phyloP scores from a whole-genome alignment of 2,797 vertebrate species.

The Cetoscarus ocellatus region DNA sequence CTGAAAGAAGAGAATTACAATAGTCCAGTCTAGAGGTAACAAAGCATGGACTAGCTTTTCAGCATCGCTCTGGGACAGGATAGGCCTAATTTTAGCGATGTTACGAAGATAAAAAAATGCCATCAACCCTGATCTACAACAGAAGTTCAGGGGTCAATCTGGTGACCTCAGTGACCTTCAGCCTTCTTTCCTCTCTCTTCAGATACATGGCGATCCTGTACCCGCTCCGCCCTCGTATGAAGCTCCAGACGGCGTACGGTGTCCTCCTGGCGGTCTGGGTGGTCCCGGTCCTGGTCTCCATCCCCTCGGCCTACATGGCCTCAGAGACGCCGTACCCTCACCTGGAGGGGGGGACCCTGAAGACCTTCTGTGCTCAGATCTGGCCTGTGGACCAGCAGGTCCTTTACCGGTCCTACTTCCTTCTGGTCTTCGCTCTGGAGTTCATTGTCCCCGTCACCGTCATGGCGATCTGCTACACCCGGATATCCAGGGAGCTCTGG shows the following conservation, averaged over 20 bases:
- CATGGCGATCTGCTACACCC: constrained; percentile 91
- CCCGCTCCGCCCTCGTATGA: constrained; percentile 94
- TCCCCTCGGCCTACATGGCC: constrained; percentile 93
- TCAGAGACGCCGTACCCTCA: constrained; percentile 89
- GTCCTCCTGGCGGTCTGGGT: constrained; percentile 91
- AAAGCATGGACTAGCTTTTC: too few species aligned
- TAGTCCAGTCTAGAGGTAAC: too few species aligned
- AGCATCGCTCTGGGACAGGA: too few species aligned
- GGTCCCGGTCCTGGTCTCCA: constrained; percentile 89
- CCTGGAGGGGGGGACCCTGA: constrained; percentile 72
- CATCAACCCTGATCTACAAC: too few species aligned
- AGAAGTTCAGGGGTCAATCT: too few species aligned
- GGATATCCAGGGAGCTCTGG: constrained; percentile 94
- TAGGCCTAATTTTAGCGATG: too few species aligned
- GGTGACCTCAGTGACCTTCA: neutral
- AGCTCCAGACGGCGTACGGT: constrained; percentile 88
- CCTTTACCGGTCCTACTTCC: constrained; percentile 94
- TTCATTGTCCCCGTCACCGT: constrained; percentile 89
- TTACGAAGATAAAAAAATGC: too few species aligned
- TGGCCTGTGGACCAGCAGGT: constrained; percentile 93
- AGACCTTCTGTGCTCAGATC: constrained; percentile 96
- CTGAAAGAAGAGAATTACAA: too few species aligned
- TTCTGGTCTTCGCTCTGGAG: constrained; percentile 91
- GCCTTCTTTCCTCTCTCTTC: constrained; percentile 1
- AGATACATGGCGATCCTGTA: constrained; percentile 95